Evolutionary conservation across 2,888 invertebrate genomes (phyloP).

Genomic region (Platycheirus albimanus): DNA sequence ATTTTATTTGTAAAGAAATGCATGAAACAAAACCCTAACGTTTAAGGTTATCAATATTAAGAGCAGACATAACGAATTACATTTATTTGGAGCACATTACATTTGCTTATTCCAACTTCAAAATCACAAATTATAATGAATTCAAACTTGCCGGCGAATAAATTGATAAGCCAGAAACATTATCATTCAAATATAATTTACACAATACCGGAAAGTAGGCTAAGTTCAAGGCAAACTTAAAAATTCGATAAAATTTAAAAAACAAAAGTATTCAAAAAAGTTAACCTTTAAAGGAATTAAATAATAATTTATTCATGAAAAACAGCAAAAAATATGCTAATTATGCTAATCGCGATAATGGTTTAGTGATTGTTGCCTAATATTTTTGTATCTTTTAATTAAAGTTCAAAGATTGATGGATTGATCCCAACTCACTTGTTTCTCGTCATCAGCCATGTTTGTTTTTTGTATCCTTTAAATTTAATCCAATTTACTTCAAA

Average conservation of each 20-base stretch:
- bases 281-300: constrained; percentile 16
- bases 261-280: constrained; percentile 2
- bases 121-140: no score
- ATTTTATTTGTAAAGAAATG: no score
- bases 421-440: constrained; percentile 28
- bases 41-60: no score
- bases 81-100: no score
- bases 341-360: not conserved
- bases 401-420: not conserved
- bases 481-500: constrained; percentile 28
- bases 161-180: not conserved
- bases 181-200: not conserved
- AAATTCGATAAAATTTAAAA: not conserved
- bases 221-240: constrained; percentile 38
- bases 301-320: constrained; percentile 27
- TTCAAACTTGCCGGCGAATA: no score
- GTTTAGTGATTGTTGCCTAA: constrained; percentile 4
- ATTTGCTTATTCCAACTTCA: no score
- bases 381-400: constrained; percentile 1
- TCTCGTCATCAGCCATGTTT: constrained; percentile 46
- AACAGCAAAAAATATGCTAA: not conserved
- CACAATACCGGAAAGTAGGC: constrained; percentile 32
- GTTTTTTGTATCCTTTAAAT: no score
- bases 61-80: no score
- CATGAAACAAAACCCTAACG: no score